Percentiles rank a stretch among this genome's conserved stretches.
phyloP scores from a whole-genome alignment of 2,888 invertebrate genomes.

The Amaurobius ferox region DNA sequence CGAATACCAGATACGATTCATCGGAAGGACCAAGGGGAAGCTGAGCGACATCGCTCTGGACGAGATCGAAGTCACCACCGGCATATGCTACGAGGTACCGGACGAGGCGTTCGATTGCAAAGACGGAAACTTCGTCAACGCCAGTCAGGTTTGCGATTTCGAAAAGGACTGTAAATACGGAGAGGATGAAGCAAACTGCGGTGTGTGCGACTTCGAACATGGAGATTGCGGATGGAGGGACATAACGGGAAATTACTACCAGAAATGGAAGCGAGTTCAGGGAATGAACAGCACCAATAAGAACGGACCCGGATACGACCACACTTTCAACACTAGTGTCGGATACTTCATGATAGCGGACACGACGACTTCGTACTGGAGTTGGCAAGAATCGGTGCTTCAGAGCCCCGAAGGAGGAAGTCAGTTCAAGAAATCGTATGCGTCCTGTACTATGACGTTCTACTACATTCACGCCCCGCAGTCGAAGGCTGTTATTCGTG shows the following conservation, averaged over 20 bases:
- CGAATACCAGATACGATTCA: conserved; percentile 67
- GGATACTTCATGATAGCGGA: conserved; percentile 53
- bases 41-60: conserved; percentile 73
- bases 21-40: conserved; percentile 66
- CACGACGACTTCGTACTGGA: neutral
- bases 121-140: conserved; percentile 40
- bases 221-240: conserved; percentile 71
- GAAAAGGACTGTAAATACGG: conserved; percentile 78
- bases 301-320: conserved; percentile 46
- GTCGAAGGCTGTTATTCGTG: conserved; percentile 13
- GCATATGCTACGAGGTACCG: conserved; percentile 50
- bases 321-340: conserved; percentile 36
- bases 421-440: conserved; percentile 55
- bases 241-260: neutral
- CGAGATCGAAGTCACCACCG: conserved; percentile 66
- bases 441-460: conserved; percentile 60
- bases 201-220: conserved; percentile 73
- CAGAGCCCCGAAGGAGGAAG: conserved; percentile 24
- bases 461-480: conserved; percentile 22
- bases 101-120: conserved; percentile 56
- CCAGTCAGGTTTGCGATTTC: conserved; percentile 76
- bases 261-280: conserved; percentile 35
- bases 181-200: conserved; percentile 77
- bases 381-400: conserved; percentile 13
- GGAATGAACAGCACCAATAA: neutral